Percentiles rank a stretch among this genome's conserved stretches.
Conservation (phyloP, 1,140 invertebrate species). For the Melitaea cinxia region DNA sequence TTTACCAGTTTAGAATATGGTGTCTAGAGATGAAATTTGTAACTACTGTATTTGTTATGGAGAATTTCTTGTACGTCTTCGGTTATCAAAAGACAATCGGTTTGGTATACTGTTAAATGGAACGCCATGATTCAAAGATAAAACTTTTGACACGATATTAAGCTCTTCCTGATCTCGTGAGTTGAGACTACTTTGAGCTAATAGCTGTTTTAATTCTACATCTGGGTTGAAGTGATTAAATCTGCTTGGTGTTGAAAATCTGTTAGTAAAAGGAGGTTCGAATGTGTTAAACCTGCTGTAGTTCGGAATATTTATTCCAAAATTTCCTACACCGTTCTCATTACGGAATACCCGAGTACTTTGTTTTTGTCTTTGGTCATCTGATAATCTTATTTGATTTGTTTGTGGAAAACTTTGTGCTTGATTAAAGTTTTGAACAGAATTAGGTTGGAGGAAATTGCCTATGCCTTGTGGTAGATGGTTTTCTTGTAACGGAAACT, state of each 20-base stretch:
- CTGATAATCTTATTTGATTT: constrained; percentile 54
- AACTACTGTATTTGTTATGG: not conserved
- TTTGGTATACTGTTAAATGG: constrained; percentile 61
- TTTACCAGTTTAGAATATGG: no score
- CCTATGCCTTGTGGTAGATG: constrained; percentile 77
- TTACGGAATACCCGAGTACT: constrained; percentile 75
- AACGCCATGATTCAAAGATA: constrained; percentile 87
- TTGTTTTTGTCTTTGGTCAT: constrained; percentile 59
- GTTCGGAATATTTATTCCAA: constrained; percentile 78
- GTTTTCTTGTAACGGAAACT: constrained; percentile 75
- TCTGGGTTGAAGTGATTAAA: constrained; percentile 74
- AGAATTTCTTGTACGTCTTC: constrained; percentile 56
- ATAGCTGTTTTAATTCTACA: constrained; percentile 84
- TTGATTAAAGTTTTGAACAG: constrained; percentile 51
- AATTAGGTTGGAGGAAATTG: constrained; percentile 66
- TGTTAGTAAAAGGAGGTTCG: constrained; percentile 55
- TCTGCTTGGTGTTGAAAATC: constrained; percentile 55
- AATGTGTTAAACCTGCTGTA: constrained; percentile 65
- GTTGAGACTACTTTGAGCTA: constrained; percentile 84
- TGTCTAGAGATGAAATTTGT: no score
- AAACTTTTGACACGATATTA: constrained; percentile 90
- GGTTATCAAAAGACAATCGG: constrained; percentile 61
- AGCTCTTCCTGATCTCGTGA: constrained; percentile 86
- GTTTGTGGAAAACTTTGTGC: constrained; percentile 41
- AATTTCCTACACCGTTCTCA: constrained; percentile 81